Evolutionary conservation across 2,888 invertebrate genomes (phyloP), one percentile per base, ranked within the genome.

Genomic region (Lymantria monacha): DNA sequence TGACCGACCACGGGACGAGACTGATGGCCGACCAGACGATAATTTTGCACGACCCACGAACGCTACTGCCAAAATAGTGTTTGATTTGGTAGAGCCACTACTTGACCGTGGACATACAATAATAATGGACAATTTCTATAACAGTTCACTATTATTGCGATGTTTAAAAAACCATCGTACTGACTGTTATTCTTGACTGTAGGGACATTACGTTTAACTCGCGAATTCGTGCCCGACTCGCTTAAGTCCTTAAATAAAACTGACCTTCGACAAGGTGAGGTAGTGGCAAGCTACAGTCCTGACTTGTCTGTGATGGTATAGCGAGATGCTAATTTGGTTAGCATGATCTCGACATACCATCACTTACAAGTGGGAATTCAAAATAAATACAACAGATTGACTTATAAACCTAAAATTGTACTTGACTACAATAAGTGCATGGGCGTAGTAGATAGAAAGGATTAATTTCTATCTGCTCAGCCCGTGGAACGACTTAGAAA

Each of bases 361-460:
- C 3, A n/a, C 8, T 22, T 55, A 10, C 37, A 53, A 56, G 36
- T 46, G 0, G 59, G 58, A 1, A 51, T 31, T 3, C 12, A 11
- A 0, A 30, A 53, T 0, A 59, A 58, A 38, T 53, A 56, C n/a
- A 44, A 54, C 38, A 41, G 47, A 43, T 5, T 44, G 47, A 54
- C 47, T 5, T 49, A 51, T 7, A 59, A 59, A 15, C 61, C 59
- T 0, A 53, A 33, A 0, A 43, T 59, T 9, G 59, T 61, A 1
- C 37, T 59, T 1, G 52, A 61, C 37, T 63, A 61, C 13, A 72
- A 69, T 41, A 67, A 53, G 31, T 42, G 45, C 43, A 69, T 71
- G 68, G 69, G 69, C 7, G 71, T 68, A n/a, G 59, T 72, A 9
- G 70, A 71, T 43, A 50, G 57, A 3, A 76, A 69, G 51, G 67